These are phyloP conservation scores for Entosphenus tridentatus DNA, from an alignment of 2,113 vertebrate genomes.

Conservation along the genomic window DNA sequence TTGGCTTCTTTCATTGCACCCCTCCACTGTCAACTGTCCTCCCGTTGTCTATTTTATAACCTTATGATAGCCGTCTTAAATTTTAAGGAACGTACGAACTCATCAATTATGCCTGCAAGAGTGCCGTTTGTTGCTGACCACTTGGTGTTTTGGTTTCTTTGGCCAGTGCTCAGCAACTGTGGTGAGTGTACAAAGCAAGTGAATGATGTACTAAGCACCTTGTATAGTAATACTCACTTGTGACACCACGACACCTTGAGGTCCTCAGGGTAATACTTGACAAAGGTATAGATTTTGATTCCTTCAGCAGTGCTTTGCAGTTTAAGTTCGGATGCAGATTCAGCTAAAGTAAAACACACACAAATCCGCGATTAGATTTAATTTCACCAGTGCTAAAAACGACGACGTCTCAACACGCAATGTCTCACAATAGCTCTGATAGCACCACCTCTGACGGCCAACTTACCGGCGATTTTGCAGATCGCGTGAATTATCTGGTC, in stretches of 20 bases:
- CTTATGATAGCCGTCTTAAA: too few species aligned
- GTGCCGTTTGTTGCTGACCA: too few species aligned
- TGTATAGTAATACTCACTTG: conserved; percentile 37
- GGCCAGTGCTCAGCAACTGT: too few species aligned
- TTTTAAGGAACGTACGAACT: too few species aligned
- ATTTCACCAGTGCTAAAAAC: neutral
- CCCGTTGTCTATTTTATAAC: too few species aligned
- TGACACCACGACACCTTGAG: conserved; percentile 77
- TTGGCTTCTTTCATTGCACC: too few species aligned
- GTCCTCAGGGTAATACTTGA: conserved; percentile 72
- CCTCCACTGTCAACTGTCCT: too few species aligned
- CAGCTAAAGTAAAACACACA: conserved; percentile 24
- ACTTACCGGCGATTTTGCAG: conserved; percentile 5
- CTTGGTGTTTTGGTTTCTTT: too few species aligned
- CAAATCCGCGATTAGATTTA: neutral
- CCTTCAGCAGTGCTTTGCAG: conserved; percentile 86
- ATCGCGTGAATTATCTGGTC: neutral
- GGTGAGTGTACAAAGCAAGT: too few species aligned
- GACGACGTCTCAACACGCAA: too few species aligned
- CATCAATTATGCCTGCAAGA: too few species aligned
- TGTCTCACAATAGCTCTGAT: neutral
- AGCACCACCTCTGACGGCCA: neutral
- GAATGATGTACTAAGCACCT: neutral
- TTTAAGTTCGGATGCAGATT: conserved; percentile 72
- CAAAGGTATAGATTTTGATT: conserved; percentile 75